phyloP scores from a whole-genome alignment of 2,888 invertebrate species.

The Magallana nippona region DNA sequence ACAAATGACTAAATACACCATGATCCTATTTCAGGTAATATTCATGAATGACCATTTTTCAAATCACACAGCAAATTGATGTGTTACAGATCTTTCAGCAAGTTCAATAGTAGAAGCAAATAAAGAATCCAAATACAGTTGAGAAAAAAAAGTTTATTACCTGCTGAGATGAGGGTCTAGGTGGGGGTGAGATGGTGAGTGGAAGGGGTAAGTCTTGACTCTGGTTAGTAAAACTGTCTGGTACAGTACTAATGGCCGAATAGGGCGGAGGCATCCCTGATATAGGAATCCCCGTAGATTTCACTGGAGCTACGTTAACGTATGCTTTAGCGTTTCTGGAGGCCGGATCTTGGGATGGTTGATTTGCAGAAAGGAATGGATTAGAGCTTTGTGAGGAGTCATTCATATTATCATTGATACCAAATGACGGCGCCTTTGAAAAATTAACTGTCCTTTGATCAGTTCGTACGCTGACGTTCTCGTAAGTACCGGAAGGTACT shows the following conservation, averaged over 20 bases:
- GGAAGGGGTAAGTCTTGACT: conserved; percentile 18
- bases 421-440: conserved; percentile 1
- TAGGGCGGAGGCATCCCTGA: background rate
- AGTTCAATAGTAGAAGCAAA: too few relatives aligned
- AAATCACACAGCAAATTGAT: too few relatives aligned
- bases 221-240: background rate
- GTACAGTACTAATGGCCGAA: background rate
- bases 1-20: too few relatives aligned
- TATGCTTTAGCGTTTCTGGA: conserved; percentile 39
- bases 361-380: conserved; percentile 5
- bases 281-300: background rate
- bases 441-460: background rate
- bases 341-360: background rate
- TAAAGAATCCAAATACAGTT: background rate
- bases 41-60: too few relatives aligned
- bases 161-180: conserved; percentile 62
- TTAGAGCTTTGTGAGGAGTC: background rate
- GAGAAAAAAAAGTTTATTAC: conserved; percentile 45
- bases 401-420: background rate
- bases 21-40: too few relatives aligned
- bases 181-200: conserved; percentile 55
- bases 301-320: conserved; percentile 49
- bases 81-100: too few relatives aligned
- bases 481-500: conserved; percentile 6
- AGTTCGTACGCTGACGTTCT: conserved; percentile 20